phyloP scores from a whole-genome alignment of 2,888 invertebrate genomes.

The Ischnura elegans region DNA sequence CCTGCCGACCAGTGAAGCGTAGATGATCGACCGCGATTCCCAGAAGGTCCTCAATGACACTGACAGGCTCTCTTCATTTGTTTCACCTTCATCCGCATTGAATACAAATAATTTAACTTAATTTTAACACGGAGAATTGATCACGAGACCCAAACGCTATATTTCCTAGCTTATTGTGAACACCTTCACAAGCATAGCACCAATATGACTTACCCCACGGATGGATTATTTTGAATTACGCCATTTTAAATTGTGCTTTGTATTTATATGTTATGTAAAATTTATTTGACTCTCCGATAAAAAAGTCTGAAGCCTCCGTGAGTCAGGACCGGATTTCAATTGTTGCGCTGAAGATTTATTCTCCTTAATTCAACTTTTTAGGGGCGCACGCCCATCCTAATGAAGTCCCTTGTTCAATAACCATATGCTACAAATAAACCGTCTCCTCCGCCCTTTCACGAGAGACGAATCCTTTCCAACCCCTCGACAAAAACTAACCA shows the following conservation, averaged over 20 bases:
- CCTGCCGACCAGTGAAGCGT: neutral
- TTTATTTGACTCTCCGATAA: no score
- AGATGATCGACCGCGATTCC: neutral
- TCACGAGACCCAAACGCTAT: neutral
- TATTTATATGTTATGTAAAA: no score
- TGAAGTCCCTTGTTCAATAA: neutral
- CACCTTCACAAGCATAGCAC: no score
- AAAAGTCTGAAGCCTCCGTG: no score
- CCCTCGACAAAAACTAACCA: neutral
- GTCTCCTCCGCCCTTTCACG: neutral
- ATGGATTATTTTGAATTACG: no score
- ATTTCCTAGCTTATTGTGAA: no score
- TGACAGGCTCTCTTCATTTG: neutral
- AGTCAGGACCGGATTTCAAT: no score
- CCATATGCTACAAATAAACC: neutral
- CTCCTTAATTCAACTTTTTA: no score
- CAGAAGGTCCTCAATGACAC: neutral
- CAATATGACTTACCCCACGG: no score
- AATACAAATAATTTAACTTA: neutral
- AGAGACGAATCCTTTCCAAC: neutral
- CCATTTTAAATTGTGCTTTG: no score
- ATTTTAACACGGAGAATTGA: neutral
- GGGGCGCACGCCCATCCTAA: neutral
- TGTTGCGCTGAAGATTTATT: no score
- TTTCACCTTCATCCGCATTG: neutral